Evolutionary conservation across 2,888 invertebrate species (phyloP), one percentile per base, ranked within the genome.

Genomic region (Uropetala carovei): DNA sequence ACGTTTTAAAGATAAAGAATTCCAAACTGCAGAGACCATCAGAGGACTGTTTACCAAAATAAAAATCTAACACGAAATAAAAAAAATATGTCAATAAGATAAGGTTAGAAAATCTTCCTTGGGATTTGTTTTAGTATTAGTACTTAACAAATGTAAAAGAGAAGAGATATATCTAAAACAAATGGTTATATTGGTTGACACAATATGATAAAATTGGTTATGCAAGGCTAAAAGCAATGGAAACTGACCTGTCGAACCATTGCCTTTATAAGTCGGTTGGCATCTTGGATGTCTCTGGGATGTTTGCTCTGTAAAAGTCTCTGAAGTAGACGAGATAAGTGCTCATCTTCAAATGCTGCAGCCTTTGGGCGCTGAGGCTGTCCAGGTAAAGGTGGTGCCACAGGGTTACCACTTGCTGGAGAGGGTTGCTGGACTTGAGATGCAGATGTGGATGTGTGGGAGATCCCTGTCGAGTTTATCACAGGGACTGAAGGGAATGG

Each of bases 241-340:
- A 97, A 97, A 94, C 98, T 98, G 68, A 85, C 98, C 96, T 99
- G 98, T 95, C 97, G 97, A 81, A 99, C 99, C 97, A 99, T 98
- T 94, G 97, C 98, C 95, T 99, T 99, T 93, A 99, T 99, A 91
- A 99, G 96, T 94, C 98, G 97, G 95, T 99, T 99, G 0, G 99
- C 99, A 94, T 98, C 98, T 95, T 99, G 98, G 18, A 99, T 96
- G 95, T 99, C 99, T 94, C 98, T 98, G 1, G 99, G 98, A 95
- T 99, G 98, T 95, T 98, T 98, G 95, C 99, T 99, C 94, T 98
- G 98, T 82, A 99, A 95, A 85, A 99, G 95, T 94, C 98, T 97
- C 94, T 98, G 97, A 92, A 99, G 95, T 92, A 98, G 95, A 95
- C 97, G 97, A 30, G 98, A 97, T 94, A 98, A 98, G 94, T 98